Evolutionary conservation across 2,888 invertebrate species (phyloP).

Genomic region (Dexiosoma caninum): DNA sequence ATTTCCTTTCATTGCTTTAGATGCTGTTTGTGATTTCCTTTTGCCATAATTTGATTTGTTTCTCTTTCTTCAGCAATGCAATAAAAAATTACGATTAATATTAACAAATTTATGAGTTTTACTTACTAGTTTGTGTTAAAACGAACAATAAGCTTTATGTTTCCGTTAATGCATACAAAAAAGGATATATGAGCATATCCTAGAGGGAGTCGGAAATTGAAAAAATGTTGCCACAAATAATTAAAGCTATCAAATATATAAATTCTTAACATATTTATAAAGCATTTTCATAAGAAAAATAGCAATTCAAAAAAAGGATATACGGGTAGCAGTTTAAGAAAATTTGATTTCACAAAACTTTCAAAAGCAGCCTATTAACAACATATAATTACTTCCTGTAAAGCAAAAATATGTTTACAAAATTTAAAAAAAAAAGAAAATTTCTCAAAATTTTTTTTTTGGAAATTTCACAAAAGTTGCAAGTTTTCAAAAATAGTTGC

Average conservation of each 20-base stretch:
- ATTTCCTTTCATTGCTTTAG: constrained; percentile 51
- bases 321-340: not conserved
- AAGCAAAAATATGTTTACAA: too few relatives aligned
- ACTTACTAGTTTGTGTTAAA: constrained; percentile 49
- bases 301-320: not conserved
- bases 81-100: constrained; percentile 59
- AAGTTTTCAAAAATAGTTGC: too few relatives aligned
- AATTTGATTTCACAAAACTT: not conserved
- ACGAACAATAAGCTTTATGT: constrained; percentile 61
- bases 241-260: not conserved
- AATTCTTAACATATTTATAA: not conserved
- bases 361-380: not conserved
- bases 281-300: not conserved
- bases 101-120: constrained; percentile 58
- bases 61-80: constrained; percentile 35
- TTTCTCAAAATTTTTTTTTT: too few relatives aligned
- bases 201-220: not conserved
- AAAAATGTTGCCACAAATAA: not conserved
- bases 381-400: too few relatives aligned
- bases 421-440: too few relatives aligned
- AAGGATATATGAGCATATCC: constrained; percentile 36
- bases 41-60: constrained; percentile 60
- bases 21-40: constrained; percentile 61
- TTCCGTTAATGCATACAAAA: constrained; percentile 54
- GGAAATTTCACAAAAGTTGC: too few relatives aligned